Evolutionary conservation across 2,113 vertebrate species (phyloP).

Genomic region (Phocoena sinus): DNA sequence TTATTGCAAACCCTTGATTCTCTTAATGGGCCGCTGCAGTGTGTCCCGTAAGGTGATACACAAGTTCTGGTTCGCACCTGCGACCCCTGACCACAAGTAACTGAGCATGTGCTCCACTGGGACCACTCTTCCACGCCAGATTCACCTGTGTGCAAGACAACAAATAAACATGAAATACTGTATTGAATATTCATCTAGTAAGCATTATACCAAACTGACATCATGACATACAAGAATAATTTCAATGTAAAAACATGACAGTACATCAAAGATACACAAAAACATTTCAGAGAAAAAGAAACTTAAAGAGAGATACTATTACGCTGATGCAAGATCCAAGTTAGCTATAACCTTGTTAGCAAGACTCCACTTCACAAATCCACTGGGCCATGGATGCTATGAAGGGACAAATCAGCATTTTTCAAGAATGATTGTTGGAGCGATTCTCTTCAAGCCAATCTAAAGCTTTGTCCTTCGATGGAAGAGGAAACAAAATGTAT

Average conservation of each 20-base stretch:
- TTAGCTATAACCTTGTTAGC: slow-evolving; percentile 19
- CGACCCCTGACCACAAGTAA: slow-evolving; percentile 99
- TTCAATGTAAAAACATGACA: slow-evolving; percentile 57
- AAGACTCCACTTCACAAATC: slow-evolving; percentile 39
- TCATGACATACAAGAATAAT: slow-evolving; percentile 52
- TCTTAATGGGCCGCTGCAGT: slow-evolving; percentile 99
- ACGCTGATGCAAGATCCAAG: neutral
- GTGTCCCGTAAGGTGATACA: slow-evolving; percentile 99
- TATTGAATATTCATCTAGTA: slow-evolving; percentile 74
- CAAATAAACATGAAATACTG: slow-evolving; percentile 82
- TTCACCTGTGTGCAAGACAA: slow-evolving; percentile 99
- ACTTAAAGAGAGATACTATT: slow-evolving; percentile 52
- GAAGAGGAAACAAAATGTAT: neutral
- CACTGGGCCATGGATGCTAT: neutral
- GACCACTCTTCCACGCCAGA: slow-evolving; percentile 99
- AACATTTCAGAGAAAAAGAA: slow-evolving; percentile 69
- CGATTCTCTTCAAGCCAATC: neutral
- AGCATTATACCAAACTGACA: neutral
- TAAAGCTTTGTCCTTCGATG: neutral
- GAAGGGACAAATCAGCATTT: neutral
- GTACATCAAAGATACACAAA: slow-evolving; percentile 65
- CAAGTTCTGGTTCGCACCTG: slow-evolving; percentile 99
- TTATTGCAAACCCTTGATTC: slow-evolving; percentile 99
- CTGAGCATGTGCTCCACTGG: slow-evolving; percentile 99
- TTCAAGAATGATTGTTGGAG: neutral